Conservation (phyloP, 2,113 vertebrate genomes). For the Nycticebus coucang region DNA sequence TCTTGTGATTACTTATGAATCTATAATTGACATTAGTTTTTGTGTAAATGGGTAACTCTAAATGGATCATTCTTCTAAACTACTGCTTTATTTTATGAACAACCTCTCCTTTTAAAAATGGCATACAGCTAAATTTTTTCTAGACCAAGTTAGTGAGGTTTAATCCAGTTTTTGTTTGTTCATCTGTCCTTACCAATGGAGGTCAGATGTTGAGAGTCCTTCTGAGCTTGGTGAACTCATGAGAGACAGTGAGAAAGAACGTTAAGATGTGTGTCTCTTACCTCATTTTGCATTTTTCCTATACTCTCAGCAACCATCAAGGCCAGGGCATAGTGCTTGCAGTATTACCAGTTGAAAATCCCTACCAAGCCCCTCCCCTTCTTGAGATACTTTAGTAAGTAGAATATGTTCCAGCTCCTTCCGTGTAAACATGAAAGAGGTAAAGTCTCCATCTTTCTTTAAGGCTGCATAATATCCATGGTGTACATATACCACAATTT, state of each 20-base stretch:
- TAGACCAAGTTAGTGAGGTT: not conserved
- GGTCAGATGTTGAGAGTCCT: not conserved
- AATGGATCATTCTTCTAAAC: conserved; percentile 7
- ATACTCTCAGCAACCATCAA: conserved; percentile 91
- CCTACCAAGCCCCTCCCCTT: conserved; percentile 84
- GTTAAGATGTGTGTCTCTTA: not conserved
- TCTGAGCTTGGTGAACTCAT: not conserved
- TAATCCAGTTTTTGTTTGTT: not conserved
- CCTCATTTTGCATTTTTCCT: conserved; percentile 1
- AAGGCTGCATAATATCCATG: no score
- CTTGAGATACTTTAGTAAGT: no score
- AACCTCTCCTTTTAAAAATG: not conserved
- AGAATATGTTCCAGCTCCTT: no score
- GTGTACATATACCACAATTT: no score
- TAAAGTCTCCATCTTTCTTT: no score
- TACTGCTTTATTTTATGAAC: not conserved
- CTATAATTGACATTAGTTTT: not conserved
- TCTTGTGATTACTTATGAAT: not conserved
- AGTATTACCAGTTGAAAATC: conserved; percentile 86
- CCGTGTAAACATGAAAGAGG: no score
- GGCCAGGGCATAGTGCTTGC: conserved; percentile 93
- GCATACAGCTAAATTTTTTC: not conserved
- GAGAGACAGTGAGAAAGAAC: not conserved
- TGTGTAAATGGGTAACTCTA: not conserved
- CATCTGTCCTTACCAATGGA: not conserved